A percentile compares a stretch with the other conserved stretches of the same genome.
Evolutionary conservation across 2,113 vertebrate genomes (phyloP).

Genomic region (Tinamus guttatus): DNA sequence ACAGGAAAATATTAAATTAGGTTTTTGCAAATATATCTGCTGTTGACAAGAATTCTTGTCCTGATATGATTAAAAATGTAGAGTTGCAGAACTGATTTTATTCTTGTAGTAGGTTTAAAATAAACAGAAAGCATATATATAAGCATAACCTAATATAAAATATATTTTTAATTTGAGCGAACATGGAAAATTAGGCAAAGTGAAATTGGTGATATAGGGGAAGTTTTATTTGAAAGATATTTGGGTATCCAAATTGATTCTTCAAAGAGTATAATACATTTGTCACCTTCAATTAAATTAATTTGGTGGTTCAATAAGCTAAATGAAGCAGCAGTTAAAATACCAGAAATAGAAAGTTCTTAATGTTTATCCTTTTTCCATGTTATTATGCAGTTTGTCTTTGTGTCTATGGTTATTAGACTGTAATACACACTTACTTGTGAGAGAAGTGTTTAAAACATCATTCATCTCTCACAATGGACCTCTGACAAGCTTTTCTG

Average conservation of each 20-base stretch:
- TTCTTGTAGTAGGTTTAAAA: not conserved
- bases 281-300: slow-evolving; percentile 28
- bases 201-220: not conserved
- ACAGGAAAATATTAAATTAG: not conserved
- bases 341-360: not conserved
- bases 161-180: not conserved
- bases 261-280: not conserved
- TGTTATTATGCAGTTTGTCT: not conserved
- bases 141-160: not conserved
- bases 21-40: not conserved
- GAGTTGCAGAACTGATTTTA: not conserved
- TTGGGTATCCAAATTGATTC: not conserved
- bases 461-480: not conserved
- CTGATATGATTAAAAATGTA: not conserved
- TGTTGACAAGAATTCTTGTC: not conserved
- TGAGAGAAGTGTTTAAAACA: not conserved
- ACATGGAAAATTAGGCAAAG: not conserved
- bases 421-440: not conserved
- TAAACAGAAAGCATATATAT: not conserved
- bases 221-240: not conserved
- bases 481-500: not conserved
- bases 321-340: not conserved
- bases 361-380: not conserved
- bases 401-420: not conserved
- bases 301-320: slow-evolving; percentile 13